Evolutionary conservation across 2,888 invertebrate species (phyloP), one percentile per base, ranked within the genome.

Genomic region (Sycophila texana): DNA sequence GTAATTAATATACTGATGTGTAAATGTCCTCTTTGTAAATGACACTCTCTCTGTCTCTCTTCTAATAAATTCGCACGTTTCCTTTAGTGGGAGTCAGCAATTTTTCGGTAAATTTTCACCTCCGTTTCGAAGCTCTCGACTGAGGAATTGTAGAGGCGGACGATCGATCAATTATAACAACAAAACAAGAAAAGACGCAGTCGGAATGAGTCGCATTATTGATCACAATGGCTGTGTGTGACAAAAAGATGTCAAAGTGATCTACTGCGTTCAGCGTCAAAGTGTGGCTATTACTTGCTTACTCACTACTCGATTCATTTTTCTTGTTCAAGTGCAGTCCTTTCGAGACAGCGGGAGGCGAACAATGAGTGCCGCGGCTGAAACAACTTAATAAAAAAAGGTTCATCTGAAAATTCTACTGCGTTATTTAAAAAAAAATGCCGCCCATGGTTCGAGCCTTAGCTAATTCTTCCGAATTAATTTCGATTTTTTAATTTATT

Each of bases 241-340:
- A 47, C 57, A 63, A 22, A 70, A 63, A 70, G 26, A 70, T 76
- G 70, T 70, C 70, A 76, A 55, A 53, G 70, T 76, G 63, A 76
- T 63, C 70, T 76, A 70, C 55, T 76, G 70, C 39, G 70, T 70
- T 76, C 30, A 14, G n/a, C 30, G 55, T 55, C 55, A 22, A 55
- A 57, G 0, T 7, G 26, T n/a, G 12, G 16, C 22, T 58, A 60
- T 20, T 60, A 55, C 47, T 57, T 55, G 76, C 76, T 70, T 61
- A 76, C 47, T 76, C 76, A 76, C 63, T 20, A 14, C 20, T 18
- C 13, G 14, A 22, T 63, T 70, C 63, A 76, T 76, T 76, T 76
- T 70, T 76, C 76, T 76, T 49, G 13, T 49, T 55, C 26, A 55
- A 20, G 51, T 61, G 47, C 30, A 63, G 39, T 55, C 58, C 22